Percentiles rank a stretch among this genome's conserved stretches.
Conservation (phyloP, 2,797 vertebrate species). For the Argya squamiceps region DNA sequence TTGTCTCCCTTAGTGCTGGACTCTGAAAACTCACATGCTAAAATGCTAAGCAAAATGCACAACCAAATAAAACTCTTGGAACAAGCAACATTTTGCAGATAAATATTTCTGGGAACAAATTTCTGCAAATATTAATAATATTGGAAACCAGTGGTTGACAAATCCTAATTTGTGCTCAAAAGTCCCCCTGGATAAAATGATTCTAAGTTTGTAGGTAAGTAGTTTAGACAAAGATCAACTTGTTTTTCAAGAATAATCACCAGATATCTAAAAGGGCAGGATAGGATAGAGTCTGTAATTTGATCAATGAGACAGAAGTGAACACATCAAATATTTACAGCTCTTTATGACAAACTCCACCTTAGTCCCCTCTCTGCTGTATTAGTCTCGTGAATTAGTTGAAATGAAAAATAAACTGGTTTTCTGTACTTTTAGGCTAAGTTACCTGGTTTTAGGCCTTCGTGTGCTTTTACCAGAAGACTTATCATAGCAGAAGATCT, state of each 20-base stretch:
- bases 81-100: conserved; percentile 22
- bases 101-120: conserved; percentile 32
- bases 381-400: not conserved
- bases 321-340: not conserved
- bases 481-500: not conserved
- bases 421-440: not conserved
- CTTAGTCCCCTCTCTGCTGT: not conserved
- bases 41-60: conserved; percentile 43
- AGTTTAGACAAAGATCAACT: not conserved
- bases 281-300: not conserved
- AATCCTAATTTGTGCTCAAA: not conserved
- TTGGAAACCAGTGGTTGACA: not conserved
- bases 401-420: not conserved
- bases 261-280: not conserved
- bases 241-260: not conserved
- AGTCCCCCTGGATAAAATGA: not conserved
- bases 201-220: not conserved
- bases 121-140: conserved; percentile 35
- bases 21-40: conserved; percentile 6
- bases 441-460: not conserved
- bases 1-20: conserved; percentile 7
- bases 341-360: not conserved
- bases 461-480: not conserved
- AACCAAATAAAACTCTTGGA: conserved; percentile 54
- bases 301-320: not conserved